A percentile compares a stretch with the other conserved stretches of the same genome.
These are phyloP conservation scores for Champsocephalus gunnari DNA, from an alignment of 2,797 vertebrate genomes.

Conservation along the genomic window DNA sequence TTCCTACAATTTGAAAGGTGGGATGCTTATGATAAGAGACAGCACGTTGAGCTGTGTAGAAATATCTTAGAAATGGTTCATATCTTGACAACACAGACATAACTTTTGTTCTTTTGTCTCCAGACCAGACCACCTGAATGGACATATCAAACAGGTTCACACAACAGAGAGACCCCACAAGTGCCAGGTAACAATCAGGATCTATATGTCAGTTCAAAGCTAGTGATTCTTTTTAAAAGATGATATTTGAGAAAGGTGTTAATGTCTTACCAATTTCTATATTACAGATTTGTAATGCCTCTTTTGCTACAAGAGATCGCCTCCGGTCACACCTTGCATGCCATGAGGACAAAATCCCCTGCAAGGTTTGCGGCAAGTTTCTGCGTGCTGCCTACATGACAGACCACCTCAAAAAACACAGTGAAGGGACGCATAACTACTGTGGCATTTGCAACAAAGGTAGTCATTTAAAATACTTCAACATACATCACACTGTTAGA, in stretches of 20 bases:
- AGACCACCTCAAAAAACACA: conserved; percentile 99
- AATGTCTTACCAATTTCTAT: conserved; percentile 8
- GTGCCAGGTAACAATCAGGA: conserved; percentile 92
- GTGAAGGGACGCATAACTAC: conserved; percentile 98
- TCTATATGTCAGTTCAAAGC: background rate
- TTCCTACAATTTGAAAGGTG: background rate
- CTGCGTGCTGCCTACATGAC: conserved; percentile 98
- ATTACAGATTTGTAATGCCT: conserved; percentile 96
- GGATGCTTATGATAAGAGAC: background rate
- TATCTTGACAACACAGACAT: background rate
- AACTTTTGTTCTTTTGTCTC: conserved; percentile 49
- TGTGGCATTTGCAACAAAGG: conserved; percentile 99
- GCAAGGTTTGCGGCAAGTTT: conserved; percentile 99
- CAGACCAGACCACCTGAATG: conserved; percentile 99
- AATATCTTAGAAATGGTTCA: background rate
- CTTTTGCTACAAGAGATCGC: conserved; percentile 98
- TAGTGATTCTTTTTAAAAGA: background rate
- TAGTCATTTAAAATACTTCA: conserved; percentile 76
- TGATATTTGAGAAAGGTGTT: background rate
- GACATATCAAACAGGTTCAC: conserved; percentile 99
- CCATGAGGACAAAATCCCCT: conserved; percentile 99
- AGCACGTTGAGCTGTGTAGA: background rate
- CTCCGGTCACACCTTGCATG: conserved; percentile 98
- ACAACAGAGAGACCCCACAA: conserved; percentile 99
- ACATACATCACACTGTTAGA: background rate